Conservation (phyloP, 2,888 invertebrate species). For the Ophion costatus region DNA sequence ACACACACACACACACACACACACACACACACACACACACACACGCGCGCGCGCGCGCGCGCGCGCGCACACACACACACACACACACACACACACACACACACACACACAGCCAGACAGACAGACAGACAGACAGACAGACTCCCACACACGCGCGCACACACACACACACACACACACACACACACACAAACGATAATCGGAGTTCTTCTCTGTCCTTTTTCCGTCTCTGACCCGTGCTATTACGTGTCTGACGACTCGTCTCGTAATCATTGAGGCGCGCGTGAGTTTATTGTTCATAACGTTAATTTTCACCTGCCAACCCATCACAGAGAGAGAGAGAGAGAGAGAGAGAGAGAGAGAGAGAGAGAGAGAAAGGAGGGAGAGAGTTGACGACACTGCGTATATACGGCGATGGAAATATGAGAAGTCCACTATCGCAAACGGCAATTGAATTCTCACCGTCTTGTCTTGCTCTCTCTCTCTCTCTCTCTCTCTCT, state of each 20-base stretch:
- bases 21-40: no score
- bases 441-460: slow-evolving; percentile 64
- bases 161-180: no score
- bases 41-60: no score
- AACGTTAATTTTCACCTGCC: slow-evolving; percentile 62
- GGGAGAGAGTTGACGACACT: slow-evolving; percentile 40
- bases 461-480: slow-evolving; percentile 37
- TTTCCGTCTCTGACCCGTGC: slow-evolving; percentile 47
- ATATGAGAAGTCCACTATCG: slow-evolving; percentile 60
- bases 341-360: slow-evolving; percentile 13
- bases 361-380: slow-evolving; percentile 11
- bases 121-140: no score
- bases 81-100: no score
- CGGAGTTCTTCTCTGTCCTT: slow-evolving; percentile 30
- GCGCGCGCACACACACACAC: no score
- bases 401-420: slow-evolving; percentile 53
- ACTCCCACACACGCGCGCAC: no score
- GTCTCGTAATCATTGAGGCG: slow-evolving; percentile 41
- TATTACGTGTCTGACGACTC: slow-evolving; percentile 1
- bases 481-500: slow-evolving; percentile 1
- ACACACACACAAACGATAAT: background rate
- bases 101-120: no score
- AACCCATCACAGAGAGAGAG: slow-evolving; percentile 45
- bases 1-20: no score
- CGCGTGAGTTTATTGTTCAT: slow-evolving; percentile 52